Conservation (phyloP, 64 coral and sea anemone genomes). For the Porites lutea region DNA sequence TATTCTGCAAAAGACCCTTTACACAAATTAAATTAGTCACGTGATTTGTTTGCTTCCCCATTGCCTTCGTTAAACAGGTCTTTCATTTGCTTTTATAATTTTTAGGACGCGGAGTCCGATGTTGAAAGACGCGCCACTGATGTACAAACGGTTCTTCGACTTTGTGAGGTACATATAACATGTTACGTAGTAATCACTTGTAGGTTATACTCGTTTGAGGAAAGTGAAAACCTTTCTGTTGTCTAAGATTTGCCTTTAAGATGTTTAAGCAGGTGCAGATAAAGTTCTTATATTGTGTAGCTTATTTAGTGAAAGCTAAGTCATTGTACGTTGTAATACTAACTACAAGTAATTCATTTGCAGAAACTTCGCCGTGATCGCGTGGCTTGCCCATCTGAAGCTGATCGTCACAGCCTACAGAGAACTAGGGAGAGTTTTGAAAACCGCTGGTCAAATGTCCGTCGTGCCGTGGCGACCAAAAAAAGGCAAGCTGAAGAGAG, state of each 20-base stretch:
- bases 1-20: too few species aligned
- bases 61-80: not conserved
- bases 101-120: slow-evolving; percentile 85
- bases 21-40: too few species aligned
- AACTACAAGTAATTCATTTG: not conserved
- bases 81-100: not conserved
- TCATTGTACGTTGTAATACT: slow-evolving; percentile 3
- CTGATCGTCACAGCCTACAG: slow-evolving; percentile 69
- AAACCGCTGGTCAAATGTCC: slow-evolving; percentile 91
- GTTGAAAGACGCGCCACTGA: slow-evolving; percentile 83
- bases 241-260: too few species aligned
- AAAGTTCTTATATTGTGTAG: too few species aligned
- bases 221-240: not conserved
- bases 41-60: too few species aligned
- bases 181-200: too few species aligned
- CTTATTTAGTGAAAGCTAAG: too few species aligned
- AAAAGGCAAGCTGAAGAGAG: slow-evolving; percentile 86
- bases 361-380: slow-evolving; percentile 94
- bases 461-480: slow-evolving; percentile 64
- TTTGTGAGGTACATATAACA: slow-evolving; percentile 72
- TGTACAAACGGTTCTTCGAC: slow-evolving; percentile 82
- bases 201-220: not conserved
- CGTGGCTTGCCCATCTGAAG: slow-evolving; percentile 78
- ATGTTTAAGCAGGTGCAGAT: too few species aligned
- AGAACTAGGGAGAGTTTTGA: slow-evolving; percentile 90